phyloP scores from a whole-genome alignment of 2,113 vertebrate species.

The Peromyscus californicus region DNA sequence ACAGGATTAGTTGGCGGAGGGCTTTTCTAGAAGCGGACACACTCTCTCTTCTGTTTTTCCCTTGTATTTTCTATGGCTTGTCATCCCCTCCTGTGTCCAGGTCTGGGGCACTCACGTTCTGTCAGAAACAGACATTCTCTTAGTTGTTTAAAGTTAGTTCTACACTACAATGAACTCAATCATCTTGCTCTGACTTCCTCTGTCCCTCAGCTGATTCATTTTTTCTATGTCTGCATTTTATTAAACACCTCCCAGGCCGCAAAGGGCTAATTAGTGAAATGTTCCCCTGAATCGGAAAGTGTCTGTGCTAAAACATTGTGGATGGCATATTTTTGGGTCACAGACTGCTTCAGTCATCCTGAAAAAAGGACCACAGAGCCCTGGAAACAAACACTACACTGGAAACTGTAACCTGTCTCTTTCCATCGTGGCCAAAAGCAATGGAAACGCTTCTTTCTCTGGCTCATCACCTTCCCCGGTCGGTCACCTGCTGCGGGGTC shows the following conservation, averaged over 20 bases:
- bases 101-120: not conserved
- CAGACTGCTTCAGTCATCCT: not conserved
- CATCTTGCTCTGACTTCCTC: not conserved
- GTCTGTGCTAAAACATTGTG: not conserved
- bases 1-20: not conserved
- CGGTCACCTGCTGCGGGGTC: not conserved
- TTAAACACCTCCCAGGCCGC: not conserved
- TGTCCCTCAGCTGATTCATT: not conserved
- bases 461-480: not conserved
- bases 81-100: not conserved
- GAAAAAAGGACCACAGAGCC: not conserved
- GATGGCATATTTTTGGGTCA: not conserved
- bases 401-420: not conserved
- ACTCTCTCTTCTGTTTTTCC: not conserved
- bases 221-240: slow-evolving; percentile 18
- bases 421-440: not conserved
- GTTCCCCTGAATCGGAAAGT: slow-evolving; percentile 8
- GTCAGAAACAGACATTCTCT: not conserved
- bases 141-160: slow-evolving; percentile 13
- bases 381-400: not conserved
- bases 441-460: not conserved
- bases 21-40: not conserved
- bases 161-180: not conserved
- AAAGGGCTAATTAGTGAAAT: not conserved
- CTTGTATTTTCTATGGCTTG: not conserved